These are phyloP conservation scores for Meliscaeva auricollis DNA, from an alignment of 2,888 invertebrate genomes.

Conservation along the genomic window DNA sequence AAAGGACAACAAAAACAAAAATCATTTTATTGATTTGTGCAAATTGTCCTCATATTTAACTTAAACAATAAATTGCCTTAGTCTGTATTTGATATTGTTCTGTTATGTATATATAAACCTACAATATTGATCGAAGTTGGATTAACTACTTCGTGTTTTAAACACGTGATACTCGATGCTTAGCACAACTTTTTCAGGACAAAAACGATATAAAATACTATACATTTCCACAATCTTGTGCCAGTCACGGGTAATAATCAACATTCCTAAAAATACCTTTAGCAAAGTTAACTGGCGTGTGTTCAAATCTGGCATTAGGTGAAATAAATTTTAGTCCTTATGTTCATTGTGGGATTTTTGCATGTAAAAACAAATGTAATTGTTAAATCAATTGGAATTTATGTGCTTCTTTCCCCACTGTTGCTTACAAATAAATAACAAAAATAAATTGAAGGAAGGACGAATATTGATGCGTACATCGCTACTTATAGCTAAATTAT, in stretches of 20 bases:
- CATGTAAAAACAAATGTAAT: slow-evolving; percentile 37
- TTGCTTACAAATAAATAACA: not conserved
- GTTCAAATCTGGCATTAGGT: slow-evolving; percentile 28
- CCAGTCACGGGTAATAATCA: slow-evolving; percentile 66
- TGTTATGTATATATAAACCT: not conserved
- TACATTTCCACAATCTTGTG: slow-evolving; percentile 10
- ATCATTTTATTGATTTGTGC: slow-evolving; percentile 12
- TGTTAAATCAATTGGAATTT: slow-evolving; percentile 63
- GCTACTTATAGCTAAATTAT: no score
- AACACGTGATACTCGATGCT: slow-evolving; percentile 1
- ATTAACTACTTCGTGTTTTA: not conserved
- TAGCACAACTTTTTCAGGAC: slow-evolving; percentile 42
- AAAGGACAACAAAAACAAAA: not conserved
- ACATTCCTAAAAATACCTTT: slow-evolving; percentile 63
- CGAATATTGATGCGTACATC: not conserved
- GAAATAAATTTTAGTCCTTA: slow-evolving; percentile 15
- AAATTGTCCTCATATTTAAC: slow-evolving; percentile 13
- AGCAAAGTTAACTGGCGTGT: slow-evolving; percentile 48
- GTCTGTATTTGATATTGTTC: not conserved
- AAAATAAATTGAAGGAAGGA: not conserved
- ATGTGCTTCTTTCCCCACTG: not conserved
- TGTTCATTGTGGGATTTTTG: slow-evolving; percentile 8
- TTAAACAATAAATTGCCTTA: not conserved
- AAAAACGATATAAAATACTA: not conserved
- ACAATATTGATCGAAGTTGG: slow-evolving; percentile 13